Base-by-base conservation (phyloP, 2,888 invertebrate genomes). In the Conistra vaccinii region DNA sequence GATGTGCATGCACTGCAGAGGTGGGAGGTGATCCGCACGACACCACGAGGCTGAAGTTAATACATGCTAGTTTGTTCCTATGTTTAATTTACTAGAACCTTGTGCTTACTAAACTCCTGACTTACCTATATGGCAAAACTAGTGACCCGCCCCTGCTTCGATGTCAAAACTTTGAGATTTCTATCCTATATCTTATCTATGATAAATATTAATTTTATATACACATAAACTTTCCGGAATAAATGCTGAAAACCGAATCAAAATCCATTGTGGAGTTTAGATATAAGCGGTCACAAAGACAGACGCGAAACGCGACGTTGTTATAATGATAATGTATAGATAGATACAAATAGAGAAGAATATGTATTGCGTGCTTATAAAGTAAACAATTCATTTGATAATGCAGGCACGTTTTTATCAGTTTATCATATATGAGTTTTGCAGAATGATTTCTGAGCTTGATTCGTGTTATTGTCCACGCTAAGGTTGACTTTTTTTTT, bases 21-120 rank as follows among this genome's bases (percentile, higher is more conserved):
- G 53, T 71, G 76, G 70, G 81, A 53, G 81, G 76, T 32, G 67
- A 32, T 1, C 3, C 7, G 62, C 81, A 81, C 81, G 76, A 69
- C 32, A 20, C n/a, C 7, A 20, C 61, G 69, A 61, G 35, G 14
- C 23, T 55, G 45, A 6, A 26, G 35, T 6, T 53, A 35, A 76
- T 35, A 7, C 35, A 17, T 45, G 9, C 3, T 60, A n/a, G 23
- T 29, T 75, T 9, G 42, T 23, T 60, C 45, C 35, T 62, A 42
- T n/a, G 55, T 53, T 63, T 42, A 42, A 29, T 51, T 69, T 57
- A 57, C 10, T 42, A 42, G 5, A 32, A 26, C 57, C 14, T 45
- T 48, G 70, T 39, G 32, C 14, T 32, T 35, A 12, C 4, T 62
- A 53, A 61, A 20, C 45, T 45, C 12, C 57, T 57, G 29, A 29